Evolutionary conservation across 2,113 vertebrate species (phyloP).

Genomic region (Dipodomys ordii): DNA sequence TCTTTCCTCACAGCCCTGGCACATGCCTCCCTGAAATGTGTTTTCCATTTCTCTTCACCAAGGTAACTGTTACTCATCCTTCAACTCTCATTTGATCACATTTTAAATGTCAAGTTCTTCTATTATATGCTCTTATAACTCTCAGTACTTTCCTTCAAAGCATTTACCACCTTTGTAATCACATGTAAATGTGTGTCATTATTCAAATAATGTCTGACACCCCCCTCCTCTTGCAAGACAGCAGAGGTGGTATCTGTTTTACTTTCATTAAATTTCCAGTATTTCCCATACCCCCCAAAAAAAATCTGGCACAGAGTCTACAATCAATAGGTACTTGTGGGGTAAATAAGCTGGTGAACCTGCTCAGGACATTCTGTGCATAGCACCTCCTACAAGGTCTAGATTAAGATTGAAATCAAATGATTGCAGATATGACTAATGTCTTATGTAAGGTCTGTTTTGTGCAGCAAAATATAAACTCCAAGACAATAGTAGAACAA

Average conservation of each 20-base stretch:
- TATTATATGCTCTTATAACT: constrained; percentile 73
- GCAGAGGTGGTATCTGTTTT: constrained; percentile 59
- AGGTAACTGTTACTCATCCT: constrained; percentile 75
- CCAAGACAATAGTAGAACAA: constrained; percentile 38
- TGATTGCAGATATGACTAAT: constrained; percentile 64
- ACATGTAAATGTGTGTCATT: constrained; percentile 71
- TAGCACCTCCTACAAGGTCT: constrained; percentile 62
- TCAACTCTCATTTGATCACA: constrained; percentile 71
- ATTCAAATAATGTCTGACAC: constrained; percentile 73
- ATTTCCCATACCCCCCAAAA: background rate
- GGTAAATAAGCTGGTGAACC: constrained; percentile 64
- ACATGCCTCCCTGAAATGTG: constrained; percentile 55
- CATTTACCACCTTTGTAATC: constrained; percentile 68
- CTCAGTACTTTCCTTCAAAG: constrained; percentile 68
- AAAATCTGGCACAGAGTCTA: constrained; percentile 50
- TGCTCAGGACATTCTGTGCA: constrained; percentile 48
- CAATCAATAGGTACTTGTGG: constrained; percentile 63
- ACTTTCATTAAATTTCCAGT: constrained; percentile 62
- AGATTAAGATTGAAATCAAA: constrained; percentile 67
- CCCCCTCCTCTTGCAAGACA: constrained; percentile 29
- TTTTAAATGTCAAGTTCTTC: constrained; percentile 77
- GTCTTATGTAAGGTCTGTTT: constrained; percentile 60
- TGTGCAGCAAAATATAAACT: constrained; percentile 45
- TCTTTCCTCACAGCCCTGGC: constrained; percentile 46
- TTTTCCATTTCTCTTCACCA: constrained; percentile 69